A percentile compares a stretch with the other conserved stretches of the same genome.
phyloP scores from a whole-genome alignment of 2,888 invertebrate species.

The Drosophila planitibia region DNA sequence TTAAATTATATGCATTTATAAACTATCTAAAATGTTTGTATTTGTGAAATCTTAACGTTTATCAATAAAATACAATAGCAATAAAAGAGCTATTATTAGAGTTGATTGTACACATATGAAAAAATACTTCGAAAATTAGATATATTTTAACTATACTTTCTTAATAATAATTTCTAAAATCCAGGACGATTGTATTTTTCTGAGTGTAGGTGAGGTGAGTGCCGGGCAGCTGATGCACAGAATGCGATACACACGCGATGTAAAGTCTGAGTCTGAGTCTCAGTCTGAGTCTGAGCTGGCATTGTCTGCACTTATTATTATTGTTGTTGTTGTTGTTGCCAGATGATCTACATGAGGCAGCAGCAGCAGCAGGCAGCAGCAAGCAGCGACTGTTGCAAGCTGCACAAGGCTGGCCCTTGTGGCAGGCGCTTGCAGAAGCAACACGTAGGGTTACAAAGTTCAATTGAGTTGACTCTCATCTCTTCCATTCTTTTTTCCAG shows the following conservation, averaged over 20 bases:
- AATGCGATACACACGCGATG: slow-evolving; percentile 76
- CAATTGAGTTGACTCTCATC: slow-evolving; percentile 77
- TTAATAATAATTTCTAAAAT: neutral
- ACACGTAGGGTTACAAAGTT: slow-evolving; percentile 76
- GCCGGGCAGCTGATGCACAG: slow-evolving; percentile 72
- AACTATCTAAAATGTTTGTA: too few species aligned
- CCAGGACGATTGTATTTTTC: neutral
- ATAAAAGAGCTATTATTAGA: too few species aligned
- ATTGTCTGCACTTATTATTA: slow-evolving; percentile 63
- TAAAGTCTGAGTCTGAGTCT: slow-evolving; percentile 10
- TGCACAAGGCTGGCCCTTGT: slow-evolving; percentile 39
- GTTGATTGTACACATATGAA: too few species aligned
- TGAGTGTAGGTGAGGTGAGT: slow-evolving; percentile 24
- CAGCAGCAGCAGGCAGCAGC: slow-evolving; percentile 10
- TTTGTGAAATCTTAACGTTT: too few species aligned
- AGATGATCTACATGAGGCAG: slow-evolving; percentile 76
- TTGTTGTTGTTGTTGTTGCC: slow-evolving; percentile 34
- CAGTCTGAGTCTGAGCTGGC: slow-evolving; percentile 23
- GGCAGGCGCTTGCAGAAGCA: slow-evolving; percentile 73
- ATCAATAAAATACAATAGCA: too few species aligned
- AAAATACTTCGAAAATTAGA: too few species aligned
- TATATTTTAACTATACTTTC: too few species aligned
- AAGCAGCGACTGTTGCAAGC: slow-evolving; percentile 27
- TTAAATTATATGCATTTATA: too few species aligned
- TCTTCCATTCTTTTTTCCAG: slow-evolving; percentile 29